These are phyloP conservation scores for Caligus rogercresseyi DNA, from an alignment of 1,140 invertebrate genomes.

Conservation along the genomic window DNA sequence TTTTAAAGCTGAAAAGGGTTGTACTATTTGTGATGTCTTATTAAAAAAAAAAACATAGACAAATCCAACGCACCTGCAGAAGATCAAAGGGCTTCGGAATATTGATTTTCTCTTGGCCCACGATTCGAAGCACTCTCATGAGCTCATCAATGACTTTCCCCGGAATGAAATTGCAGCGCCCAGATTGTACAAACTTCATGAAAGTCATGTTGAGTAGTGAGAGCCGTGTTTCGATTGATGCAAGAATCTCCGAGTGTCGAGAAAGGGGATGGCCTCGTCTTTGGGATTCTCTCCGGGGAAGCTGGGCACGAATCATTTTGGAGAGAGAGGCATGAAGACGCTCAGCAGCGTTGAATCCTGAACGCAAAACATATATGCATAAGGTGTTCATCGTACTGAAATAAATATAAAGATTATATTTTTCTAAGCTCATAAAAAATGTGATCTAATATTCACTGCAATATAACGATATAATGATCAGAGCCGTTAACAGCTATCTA, in stretches of 20 bases:
- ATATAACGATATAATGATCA: too few species aligned
- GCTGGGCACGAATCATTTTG: conserved; percentile 54
- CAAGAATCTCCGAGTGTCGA: conserved; percentile 67
- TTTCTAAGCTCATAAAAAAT: too few species aligned
- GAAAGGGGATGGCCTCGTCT: conserved; percentile 55
- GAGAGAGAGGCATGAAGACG: conserved; percentile 49
- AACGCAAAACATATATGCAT: background rate
- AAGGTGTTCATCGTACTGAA: background rate
- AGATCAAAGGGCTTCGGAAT: conserved; percentile 10
- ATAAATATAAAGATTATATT: background rate
- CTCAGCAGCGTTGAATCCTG: conserved; percentile 57
- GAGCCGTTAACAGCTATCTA: too few species aligned
- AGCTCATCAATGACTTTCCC: conserved; percentile 43
- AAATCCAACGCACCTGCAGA: too few species aligned
- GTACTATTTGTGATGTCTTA: too few species aligned
- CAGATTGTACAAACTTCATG: conserved; percentile 59
- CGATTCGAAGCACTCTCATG: conserved; percentile 2
- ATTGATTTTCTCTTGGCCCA: conserved; percentile 7
- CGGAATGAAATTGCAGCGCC: conserved; percentile 76
- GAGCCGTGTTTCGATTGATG: conserved; percentile 70
- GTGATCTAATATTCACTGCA: too few species aligned
- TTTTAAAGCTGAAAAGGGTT: too few species aligned
- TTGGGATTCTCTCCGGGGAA: conserved; percentile 74
- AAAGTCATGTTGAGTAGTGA: conserved; percentile 84
- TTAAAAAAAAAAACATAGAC: too few species aligned